phyloP scores from a whole-genome alignment of 2,797 vertebrate genomes.

The Gephyroberyx darwinii region DNA sequence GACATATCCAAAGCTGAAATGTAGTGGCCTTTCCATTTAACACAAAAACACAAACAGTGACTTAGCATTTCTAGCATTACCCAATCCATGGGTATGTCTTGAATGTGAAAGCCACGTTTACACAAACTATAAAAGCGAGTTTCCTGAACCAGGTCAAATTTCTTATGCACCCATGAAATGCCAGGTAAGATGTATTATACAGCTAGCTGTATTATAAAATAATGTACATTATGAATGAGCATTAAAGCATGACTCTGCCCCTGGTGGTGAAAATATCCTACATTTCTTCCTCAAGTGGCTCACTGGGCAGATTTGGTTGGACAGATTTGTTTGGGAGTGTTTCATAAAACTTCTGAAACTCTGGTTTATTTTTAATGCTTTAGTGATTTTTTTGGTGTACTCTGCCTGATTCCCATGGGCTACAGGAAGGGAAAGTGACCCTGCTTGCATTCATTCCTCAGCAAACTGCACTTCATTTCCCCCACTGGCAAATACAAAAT shows the following conservation, averaged over 20 bases:
- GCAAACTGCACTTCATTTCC: slow-evolving; percentile 35
- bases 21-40: too few species aligned
- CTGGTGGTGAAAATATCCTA: not conserved
- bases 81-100: too few species aligned
- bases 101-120: slow-evolving; percentile 6
- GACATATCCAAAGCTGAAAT: too few species aligned
- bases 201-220: not conserved
- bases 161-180: not conserved
- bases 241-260: too few species aligned
- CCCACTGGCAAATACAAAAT: slow-evolving; percentile 37
- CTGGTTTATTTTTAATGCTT: not conserved
- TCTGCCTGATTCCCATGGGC: slow-evolving; percentile 24
- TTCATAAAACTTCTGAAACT: slow-evolving; percentile 8
- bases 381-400: not conserved
- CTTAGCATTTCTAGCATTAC: too few species aligned
- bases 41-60: too few species aligned
- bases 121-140: not conserved
- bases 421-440: slow-evolving; percentile 35
- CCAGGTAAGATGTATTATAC: not conserved
- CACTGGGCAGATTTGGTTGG: not conserved
- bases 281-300: not conserved
- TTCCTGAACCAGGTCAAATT: slow-evolving; percentile 1
- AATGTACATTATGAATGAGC: too few species aligned
- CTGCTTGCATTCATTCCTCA: slow-evolving; percentile 37
- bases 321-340: not conserved